phyloP scores from a whole-genome alignment of 2,797 vertebrate genomes.

The Gallinago stenura region DNA sequence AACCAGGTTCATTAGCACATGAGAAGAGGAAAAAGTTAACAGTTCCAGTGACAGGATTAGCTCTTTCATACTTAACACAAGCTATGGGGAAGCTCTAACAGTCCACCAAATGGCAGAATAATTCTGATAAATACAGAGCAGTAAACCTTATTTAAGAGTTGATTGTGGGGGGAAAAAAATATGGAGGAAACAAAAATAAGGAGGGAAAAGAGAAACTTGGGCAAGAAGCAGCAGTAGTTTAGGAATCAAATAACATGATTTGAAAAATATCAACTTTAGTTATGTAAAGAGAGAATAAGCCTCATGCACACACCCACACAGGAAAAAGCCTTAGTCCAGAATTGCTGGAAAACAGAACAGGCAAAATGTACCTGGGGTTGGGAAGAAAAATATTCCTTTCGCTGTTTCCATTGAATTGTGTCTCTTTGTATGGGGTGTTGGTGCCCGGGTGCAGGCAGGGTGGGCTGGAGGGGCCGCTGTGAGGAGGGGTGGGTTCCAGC shows the following conservation, averaged over 20 bases:
- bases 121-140: background rate
- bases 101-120: background rate
- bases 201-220: background rate
- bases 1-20: background rate
- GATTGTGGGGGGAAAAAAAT: background rate
- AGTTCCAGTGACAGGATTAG: background rate
- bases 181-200: background rate
- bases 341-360: background rate
- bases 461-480: no score
- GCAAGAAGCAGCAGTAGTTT: background rate
- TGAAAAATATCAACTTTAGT: background rate
- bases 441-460: no score
- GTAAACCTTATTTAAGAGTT: background rate
- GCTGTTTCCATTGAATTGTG: background rate
- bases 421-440: accelerated
- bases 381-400: background rate
- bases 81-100: background rate
- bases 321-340: background rate
- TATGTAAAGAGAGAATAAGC: background rate
- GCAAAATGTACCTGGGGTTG: background rate
- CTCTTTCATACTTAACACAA: background rate
- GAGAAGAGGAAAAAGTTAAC: background rate
- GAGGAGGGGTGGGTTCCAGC: background rate
- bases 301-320: background rate
- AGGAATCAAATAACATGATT: background rate